phyloP scores from a whole-genome alignment of 2,113 vertebrate species.

The Gallinago jamesoni region DNA sequence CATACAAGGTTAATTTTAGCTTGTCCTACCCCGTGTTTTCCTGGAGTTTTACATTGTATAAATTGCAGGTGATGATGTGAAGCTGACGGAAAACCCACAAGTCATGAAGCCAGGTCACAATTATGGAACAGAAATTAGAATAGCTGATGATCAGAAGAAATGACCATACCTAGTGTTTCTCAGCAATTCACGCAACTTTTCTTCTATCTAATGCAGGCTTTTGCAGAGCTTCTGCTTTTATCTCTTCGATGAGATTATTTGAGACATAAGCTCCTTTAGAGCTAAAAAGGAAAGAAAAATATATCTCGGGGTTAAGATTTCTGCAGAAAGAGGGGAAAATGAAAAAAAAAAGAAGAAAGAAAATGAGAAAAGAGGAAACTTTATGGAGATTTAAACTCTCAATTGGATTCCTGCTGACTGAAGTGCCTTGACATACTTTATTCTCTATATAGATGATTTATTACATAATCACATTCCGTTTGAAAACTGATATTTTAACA shows the following conservation, averaged over 20 bases:
- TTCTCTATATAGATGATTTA: background rate
- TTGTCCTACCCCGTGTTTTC: background rate
- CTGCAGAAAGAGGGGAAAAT: background rate
- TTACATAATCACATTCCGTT: background rate
- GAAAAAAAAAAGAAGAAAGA: background rate
- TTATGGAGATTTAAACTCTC: background rate
- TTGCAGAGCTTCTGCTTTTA: background rate
- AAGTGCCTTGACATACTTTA: background rate
- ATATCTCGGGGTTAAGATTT: background rate
- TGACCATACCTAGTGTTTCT: background rate
- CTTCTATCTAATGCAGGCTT: background rate
- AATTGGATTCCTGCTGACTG: background rate
- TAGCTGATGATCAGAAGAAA: constrained; percentile 36
- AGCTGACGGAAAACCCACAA: background rate
- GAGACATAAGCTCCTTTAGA: background rate
- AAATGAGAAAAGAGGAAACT: background rate
- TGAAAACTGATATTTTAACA: background rate
- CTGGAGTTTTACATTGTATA: constrained; percentile 34
- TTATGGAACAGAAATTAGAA: background rate
- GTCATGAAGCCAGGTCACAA: background rate
- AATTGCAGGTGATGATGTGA: constrained; percentile 24
- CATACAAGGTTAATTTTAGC: background rate
- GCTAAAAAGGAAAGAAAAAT: background rate
- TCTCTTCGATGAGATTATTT: constrained; percentile 7
- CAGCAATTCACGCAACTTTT: background rate